phyloP scores from a whole-genome alignment of 2,888 invertebrate species.

The Catonia carolina region DNA sequence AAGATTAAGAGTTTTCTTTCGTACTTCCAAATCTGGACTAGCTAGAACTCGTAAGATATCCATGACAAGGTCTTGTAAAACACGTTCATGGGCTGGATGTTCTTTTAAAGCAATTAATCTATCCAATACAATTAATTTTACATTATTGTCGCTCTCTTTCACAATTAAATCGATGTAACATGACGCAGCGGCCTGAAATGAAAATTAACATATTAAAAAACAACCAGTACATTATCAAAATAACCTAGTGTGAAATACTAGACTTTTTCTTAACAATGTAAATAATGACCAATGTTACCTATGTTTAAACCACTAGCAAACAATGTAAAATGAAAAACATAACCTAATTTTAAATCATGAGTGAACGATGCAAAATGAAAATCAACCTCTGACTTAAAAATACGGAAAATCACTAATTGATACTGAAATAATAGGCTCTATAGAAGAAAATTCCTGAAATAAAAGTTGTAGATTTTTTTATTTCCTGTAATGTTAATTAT shows the following conservation, averaged over 20 bases:
- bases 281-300: too few relatives aligned
- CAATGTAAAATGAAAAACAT: too few relatives aligned
- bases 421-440: too few relatives aligned
- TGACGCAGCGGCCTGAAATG: constrained; percentile 75
- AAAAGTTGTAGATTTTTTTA: too few relatives aligned
- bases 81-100: constrained; percentile 74
- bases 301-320: too few relatives aligned
- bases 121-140: constrained; percentile 95
- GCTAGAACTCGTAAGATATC: constrained; percentile 91
- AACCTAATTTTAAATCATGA: too few relatives aligned
- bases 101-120: constrained; percentile 83
- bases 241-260: background rate
- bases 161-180: constrained; percentile 98
- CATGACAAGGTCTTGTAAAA: constrained; percentile 89
- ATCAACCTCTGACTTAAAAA: too few relatives aligned
- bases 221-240: background rate
- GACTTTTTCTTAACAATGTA: too few relatives aligned
- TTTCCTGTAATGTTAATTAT: too few relatives aligned
- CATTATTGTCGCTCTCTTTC: constrained; percentile 99
- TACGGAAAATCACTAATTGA: too few relatives aligned
- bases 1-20: constrained; percentile 75
- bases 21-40: constrained; percentile 90
- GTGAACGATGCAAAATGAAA: too few relatives aligned
- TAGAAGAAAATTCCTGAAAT: too few relatives aligned
- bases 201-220: background rate